Evolutionary conservation across 2,113 vertebrate species (phyloP).

Genomic region (Piaya cayana): DNA sequence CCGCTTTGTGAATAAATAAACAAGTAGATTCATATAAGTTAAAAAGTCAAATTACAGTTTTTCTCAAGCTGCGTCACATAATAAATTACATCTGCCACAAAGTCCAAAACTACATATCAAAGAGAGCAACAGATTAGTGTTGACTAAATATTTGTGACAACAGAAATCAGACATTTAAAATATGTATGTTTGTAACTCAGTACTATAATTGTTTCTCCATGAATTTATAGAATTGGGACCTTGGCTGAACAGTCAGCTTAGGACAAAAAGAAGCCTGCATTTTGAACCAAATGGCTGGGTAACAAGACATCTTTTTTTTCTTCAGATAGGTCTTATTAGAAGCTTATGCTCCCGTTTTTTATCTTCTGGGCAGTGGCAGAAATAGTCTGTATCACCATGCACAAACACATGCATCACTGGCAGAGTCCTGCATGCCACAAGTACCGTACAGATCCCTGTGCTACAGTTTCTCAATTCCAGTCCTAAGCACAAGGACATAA

Average conservation of each 20-base stretch:
- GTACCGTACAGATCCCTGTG: accelerated
- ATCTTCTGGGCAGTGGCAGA: neutral
- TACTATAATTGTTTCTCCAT: neutral
- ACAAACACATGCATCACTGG: neutral
- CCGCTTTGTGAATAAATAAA: neutral
- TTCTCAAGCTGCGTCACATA: neutral
- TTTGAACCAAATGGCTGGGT: neutral
- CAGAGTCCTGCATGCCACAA: neutral
- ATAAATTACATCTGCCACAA: neutral
- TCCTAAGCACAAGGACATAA: accelerated
- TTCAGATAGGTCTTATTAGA: neutral
- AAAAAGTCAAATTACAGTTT: neutral
- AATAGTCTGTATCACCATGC: neutral
- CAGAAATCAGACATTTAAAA: neutral
- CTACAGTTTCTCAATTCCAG: neutral
- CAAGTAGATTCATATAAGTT: neutral
- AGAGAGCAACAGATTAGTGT: neutral
- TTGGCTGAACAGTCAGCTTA: neutral
- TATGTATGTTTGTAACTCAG: neutral
- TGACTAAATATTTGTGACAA: neutral
- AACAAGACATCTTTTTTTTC: neutral
- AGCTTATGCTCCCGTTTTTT: neutral
- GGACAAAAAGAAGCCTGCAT: neutral
- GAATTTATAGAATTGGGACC: neutral
- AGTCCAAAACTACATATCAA: neutral